These are phyloP conservation scores for Autographa gamma DNA, from an alignment of 2,888 invertebrate species.

Conservation along the genomic window DNA sequence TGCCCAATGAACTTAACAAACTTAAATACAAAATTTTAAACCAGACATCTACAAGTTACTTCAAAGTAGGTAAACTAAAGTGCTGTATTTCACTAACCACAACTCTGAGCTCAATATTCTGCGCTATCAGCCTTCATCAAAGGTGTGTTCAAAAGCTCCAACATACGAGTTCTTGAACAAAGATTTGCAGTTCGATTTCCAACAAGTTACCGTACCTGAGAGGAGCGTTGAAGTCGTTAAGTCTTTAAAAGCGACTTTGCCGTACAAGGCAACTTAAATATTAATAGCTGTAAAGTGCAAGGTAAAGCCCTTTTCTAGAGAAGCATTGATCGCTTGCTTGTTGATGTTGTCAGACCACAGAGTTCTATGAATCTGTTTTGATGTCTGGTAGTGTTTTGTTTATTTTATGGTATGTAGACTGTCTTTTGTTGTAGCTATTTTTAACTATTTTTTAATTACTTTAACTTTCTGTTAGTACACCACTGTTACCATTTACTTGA, in stretches of 20 bases:
- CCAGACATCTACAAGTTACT: too few relatives aligned
- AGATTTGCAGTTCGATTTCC: conserved; percentile 28
- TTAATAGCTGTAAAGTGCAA: background rate
- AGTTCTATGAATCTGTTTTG: background rate
- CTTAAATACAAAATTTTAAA: too few relatives aligned
- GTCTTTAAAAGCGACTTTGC: background rate
- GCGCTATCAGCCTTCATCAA: conserved; percentile 23
- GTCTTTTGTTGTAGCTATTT: too few relatives aligned
- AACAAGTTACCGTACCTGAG: background rate
- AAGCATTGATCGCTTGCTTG: background rate
- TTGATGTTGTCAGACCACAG: background rate
- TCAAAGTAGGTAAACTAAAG: background rate
- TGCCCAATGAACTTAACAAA: too few relatives aligned
- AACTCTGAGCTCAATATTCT: conserved; percentile 7
- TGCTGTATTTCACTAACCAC: background rate
- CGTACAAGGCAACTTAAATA: background rate
- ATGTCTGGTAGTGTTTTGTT: background rate
- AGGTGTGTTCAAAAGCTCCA: conserved; percentile 14
- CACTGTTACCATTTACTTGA: too few relatives aligned
- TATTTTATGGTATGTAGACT: too few relatives aligned
- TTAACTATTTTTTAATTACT: too few relatives aligned
- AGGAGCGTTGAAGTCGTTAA: background rate
- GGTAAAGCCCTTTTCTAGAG: background rate
- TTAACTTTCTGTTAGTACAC: too few relatives aligned
- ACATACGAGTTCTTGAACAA: conserved; percentile 22